These are phyloP conservation scores for Corythaeola cristata DNA, from an alignment of 2,113 vertebrate genomes.

Conservation along the genomic window DNA sequence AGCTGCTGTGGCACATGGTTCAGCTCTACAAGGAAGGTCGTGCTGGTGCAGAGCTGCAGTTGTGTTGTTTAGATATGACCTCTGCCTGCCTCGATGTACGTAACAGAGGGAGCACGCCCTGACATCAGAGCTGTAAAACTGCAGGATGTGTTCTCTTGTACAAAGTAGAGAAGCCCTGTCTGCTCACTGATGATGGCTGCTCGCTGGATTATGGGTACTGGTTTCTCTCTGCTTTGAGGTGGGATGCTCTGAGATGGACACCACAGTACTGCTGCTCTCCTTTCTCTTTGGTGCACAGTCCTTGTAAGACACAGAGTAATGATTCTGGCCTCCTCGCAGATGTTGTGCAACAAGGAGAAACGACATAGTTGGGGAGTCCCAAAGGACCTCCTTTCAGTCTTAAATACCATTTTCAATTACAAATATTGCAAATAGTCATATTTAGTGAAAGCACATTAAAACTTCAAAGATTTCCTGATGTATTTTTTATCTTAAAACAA, in stretches of 20 bases:
- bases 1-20: background rate
- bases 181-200: background rate
- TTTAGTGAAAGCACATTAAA: background rate
- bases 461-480: background rate
- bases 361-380: no score
- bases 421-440: background rate
- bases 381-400: background rate
- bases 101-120: fast-evolving
- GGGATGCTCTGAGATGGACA: background rate
- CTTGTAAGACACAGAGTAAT: no score
- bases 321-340: background rate
- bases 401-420: background rate
- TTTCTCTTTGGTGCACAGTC: background rate
- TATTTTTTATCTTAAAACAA: background rate
- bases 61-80: fast-evolving
- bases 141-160: background rate
- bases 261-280: no score
- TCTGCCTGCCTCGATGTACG: fast-evolving
- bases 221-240: background rate
- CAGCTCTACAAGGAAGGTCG: fast-evolving
- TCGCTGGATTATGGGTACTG: background rate
- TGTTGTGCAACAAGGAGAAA: background rate
- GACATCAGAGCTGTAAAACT: background rate
- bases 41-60: fast-evolving
- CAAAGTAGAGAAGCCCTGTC: background rate